Evolutionary conservation across 2,113 vertebrate species (phyloP), one percentile per base, ranked within the genome.

Genomic region (Hypomesus transpacificus): DNA sequence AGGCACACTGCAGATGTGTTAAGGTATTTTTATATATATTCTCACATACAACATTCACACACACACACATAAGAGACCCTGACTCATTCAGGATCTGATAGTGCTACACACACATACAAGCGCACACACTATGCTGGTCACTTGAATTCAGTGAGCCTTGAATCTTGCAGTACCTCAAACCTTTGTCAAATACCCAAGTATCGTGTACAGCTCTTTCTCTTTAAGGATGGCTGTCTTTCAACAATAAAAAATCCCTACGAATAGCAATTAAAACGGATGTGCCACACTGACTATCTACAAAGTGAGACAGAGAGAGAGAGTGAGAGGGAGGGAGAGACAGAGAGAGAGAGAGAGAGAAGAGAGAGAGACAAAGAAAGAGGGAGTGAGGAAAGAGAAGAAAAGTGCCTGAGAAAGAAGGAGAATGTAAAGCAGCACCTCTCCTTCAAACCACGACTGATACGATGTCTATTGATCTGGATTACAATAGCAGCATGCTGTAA

Each of bases 391-490:
- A 85, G 84, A 86, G 84, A 70, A 82, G 71, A 77, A 74, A 88
- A 90, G 81, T 81, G 77, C 74, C 75, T 62, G 31, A 87, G 83
- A 69, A 87, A 86, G 24, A 26, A 26, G 5, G 65, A n/a, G 80
- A 86, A 87, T 88, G 86, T 86, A 88, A 88, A 84, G 83, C 84
- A 85, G 79, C 85, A 82, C 86, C 86, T 88, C 84, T 83, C 85
- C 87, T 89, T 93, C 84, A 89, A 86, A 89, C 82, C 80, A 79
- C 69, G 75, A 86, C 86, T 88, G 89, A 91, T 90, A 85, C 85
- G 66, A 74, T 87, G 90, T 91, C 90, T 87, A 91, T 92, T 91
- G 91, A 92, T 93, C 91, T 92, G 90, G 90, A 91, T 92, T 91
- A 92, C 92, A 92, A 92, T 92, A 92, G 90, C 88, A 85, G 90